These are phyloP conservation scores for Drosophila nigrodunni DNA, from an alignment of 1,140 invertebrate species.

Conservation along the genomic window DNA sequence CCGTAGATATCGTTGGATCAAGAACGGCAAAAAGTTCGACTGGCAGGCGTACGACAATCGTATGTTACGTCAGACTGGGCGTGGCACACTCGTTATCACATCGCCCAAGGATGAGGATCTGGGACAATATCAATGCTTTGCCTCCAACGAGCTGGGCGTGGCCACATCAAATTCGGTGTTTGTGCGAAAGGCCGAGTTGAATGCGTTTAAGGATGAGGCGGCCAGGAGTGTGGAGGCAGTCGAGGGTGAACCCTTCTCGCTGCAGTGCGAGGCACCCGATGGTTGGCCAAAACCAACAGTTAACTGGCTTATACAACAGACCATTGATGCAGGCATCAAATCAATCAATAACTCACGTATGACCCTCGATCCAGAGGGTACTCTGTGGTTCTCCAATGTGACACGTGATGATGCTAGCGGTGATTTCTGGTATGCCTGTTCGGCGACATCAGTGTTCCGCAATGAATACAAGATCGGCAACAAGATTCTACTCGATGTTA, in stretches of 20 bases:
- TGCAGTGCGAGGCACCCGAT: slow-evolving; percentile 95
- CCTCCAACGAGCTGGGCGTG: slow-evolving; percentile 96
- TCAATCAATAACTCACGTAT: slow-evolving; percentile 96
- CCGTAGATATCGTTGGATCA: slow-evolving; percentile 96
- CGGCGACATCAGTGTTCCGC: slow-evolving; percentile 93
- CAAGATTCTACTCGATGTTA: slow-evolving; percentile 91
- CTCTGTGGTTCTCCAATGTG: slow-evolving; percentile 97
- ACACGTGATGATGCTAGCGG: slow-evolving; percentile 92
- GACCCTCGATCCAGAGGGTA: slow-evolving; percentile 97
- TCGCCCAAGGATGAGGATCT: slow-evolving; percentile 95
- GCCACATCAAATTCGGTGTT: slow-evolving; percentile 98
- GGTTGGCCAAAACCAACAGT: slow-evolving; percentile 97
- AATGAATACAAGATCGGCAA: slow-evolving; percentile 97
- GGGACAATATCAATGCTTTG: slow-evolving; percentile 99
- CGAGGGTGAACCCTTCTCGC: slow-evolving; percentile 94
- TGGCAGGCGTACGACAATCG: slow-evolving; percentile 96
- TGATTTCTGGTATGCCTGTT: slow-evolving; percentile 94
- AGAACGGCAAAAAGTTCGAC: slow-evolving; percentile 96
- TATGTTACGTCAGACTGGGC: slow-evolving; percentile 95
- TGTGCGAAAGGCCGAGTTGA: slow-evolving; percentile 96
- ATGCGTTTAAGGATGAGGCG: slow-evolving; percentile 93
- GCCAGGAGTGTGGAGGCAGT: slow-evolving; percentile 88
- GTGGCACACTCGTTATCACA: slow-evolving; percentile 96
- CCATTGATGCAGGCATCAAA: slow-evolving; percentile 89
- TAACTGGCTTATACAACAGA: slow-evolving; percentile 95